Base-by-base conservation (phyloP, 2,113 vertebrate species). In the Taurulus bubalis region DNA sequence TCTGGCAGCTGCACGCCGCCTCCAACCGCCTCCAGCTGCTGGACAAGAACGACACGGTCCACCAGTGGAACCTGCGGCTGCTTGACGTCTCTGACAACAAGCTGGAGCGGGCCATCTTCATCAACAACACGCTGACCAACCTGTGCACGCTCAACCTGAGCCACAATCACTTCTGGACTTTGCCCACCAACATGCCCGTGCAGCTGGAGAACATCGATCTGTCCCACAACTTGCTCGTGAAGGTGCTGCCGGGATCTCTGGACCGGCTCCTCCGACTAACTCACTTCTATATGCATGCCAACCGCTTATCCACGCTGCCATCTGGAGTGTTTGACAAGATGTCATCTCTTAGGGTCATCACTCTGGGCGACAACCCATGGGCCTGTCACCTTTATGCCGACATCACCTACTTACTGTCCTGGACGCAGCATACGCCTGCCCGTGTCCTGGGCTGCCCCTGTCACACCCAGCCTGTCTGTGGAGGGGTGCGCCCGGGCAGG, bases 111-210 rank as follows among this genome's bases (percentile, higher is more conserved):
- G 96, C 95, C 34, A 95, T 97, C 69, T 96, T 99, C 79, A 98
- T 99, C 92, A 99, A 99, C 93, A 99, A 99, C 72, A 99, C 98
- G 0, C 86, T 99, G 82, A 95, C 92, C 79, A 96, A 93, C 26
- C 95, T 99, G 81, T 95, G 92, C 81, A 90, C 91, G 30, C 97
- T 99, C 82, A 98, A 99, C 56, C 94, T 99, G 71, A 99, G 98
- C 28, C 94, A 94, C 93, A 99, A 99, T 92, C 95, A 95, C 84
- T 97, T 99, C 80, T 97, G 97, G 97, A 99, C 98, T 4, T 94
- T 99, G 80, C 98, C 98, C 68, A 99, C 97, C 88, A 99, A 99
- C 78, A 95, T 99, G 93, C 98, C 98, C n/a, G 84, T 87, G 77
- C 94, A 94, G 87, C 90, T 97, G 73, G 96, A 95, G 79, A 94